Percentiles rank a stretch among this genome's conserved stretches.
Conservation (phyloP, 2,113 vertebrate species). For the Ancistrus triradiatus region DNA sequence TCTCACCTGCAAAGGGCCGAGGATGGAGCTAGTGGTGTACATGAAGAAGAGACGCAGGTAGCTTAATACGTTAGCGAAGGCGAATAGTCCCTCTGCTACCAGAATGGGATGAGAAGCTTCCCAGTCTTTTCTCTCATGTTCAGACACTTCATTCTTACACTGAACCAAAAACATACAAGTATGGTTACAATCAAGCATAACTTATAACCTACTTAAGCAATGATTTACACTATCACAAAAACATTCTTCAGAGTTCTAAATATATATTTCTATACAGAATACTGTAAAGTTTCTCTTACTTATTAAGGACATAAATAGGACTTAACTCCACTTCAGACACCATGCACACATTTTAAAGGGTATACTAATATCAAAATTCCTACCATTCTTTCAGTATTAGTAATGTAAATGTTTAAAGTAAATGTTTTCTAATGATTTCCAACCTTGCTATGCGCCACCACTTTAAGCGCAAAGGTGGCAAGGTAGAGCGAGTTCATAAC, state of each 20-base stretch:
- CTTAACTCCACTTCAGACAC: too few species aligned
- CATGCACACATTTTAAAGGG: too few species aligned
- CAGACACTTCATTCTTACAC: slow-evolving; percentile 73
- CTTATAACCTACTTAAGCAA: background rate
- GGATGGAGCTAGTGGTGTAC: slow-evolving; percentile 98
- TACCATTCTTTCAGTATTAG: too few species aligned
- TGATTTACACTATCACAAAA: background rate
- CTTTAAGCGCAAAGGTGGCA: slow-evolving; percentile 93
- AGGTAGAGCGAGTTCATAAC: slow-evolving; percentile 98
- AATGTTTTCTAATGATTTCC: slow-evolving; percentile 1
- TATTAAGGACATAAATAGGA: too few species aligned
- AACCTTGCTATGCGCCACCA: slow-evolving; percentile 96
- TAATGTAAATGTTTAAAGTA: background rate
- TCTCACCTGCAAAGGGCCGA: slow-evolving; percentile 92
- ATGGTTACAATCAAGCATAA: too few species aligned
- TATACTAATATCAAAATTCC: too few species aligned
- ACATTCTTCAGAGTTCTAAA: too few species aligned
- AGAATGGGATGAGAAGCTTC: slow-evolving; percentile 95
- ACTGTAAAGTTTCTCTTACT: too few species aligned
- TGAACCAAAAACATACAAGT: too few species aligned
- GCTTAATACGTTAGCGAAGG: slow-evolving; percentile 94
- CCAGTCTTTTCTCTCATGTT: slow-evolving; percentile 85
- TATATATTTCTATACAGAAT: too few species aligned
- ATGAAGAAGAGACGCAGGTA: slow-evolving; percentile 98
- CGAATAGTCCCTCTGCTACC: slow-evolving; percentile 95